Conservation (phyloP, 1,140 invertebrate species). For the Saxidomus purpurata region DNA sequence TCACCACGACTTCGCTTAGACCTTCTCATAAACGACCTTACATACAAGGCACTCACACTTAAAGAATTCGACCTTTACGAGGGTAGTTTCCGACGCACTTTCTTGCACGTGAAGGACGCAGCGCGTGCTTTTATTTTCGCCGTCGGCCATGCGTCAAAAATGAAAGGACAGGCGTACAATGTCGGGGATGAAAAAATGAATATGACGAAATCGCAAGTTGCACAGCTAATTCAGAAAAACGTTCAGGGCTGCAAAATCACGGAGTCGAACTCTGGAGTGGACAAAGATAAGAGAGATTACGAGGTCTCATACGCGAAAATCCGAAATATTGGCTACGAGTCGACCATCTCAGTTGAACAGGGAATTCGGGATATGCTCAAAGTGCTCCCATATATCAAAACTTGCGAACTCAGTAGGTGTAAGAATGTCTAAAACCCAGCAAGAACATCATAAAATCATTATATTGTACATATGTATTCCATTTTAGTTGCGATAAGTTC, state of each 20-base stretch:
- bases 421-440: constrained; percentile 76
- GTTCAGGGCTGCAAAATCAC: constrained; percentile 71
- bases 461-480: background rate
- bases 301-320: constrained; percentile 78
- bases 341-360: constrained; percentile 74
- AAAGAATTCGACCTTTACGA: constrained; percentile 82
- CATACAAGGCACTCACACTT: constrained; percentile 78
- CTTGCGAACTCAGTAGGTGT: constrained; percentile 65
- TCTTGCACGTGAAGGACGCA: constrained; percentile 81
- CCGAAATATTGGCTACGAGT: constrained; percentile 68
- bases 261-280: constrained; percentile 69
- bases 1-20: constrained; percentile 81
- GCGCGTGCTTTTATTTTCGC: constrained; percentile 80
- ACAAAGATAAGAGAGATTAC: constrained; percentile 78
- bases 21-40: constrained; percentile 82
- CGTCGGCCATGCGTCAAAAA: constrained; percentile 71
- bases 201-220: constrained; percentile 78
- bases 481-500: background rate
- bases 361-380: constrained; percentile 75
- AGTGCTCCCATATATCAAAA: constrained; percentile 69
- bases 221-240: constrained; percentile 72
- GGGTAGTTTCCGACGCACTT: constrained; percentile 80
- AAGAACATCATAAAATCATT: background rate
- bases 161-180: constrained; percentile 77
- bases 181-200: constrained; percentile 80